Evolutionary conservation across 2,113 vertebrate genomes (phyloP), one percentile per base, ranked within the genome.

Genomic region (Morone saxatilis): DNA sequence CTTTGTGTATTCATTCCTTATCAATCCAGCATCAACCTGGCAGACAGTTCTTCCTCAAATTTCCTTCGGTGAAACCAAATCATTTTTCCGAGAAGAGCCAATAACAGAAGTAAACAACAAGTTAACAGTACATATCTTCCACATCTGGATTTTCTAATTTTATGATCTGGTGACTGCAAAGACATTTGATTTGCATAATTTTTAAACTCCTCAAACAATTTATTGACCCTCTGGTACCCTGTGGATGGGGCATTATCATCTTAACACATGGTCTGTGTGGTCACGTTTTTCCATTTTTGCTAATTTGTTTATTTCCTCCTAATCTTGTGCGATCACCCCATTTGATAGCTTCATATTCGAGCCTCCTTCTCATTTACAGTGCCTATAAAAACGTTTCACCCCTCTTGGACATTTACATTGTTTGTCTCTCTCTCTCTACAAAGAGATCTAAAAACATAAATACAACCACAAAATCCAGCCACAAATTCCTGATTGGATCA

Each of bases 91-190:
- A 50, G 45, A 78, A 1, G n/a, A 57, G 17, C 10, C 50, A 7
- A 17, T 19, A 25, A 6, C 11, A n/a, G 2, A 7, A 40, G 1
- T 41, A 5, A 71, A 70, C 36, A 65, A 14, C 9, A 45, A 53
- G 61, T 67, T 10, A n/a, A 50, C 16, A 16, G 13, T 22, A 8
- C n/a, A 78, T 73, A 73, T n/a, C 16, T 56, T 68, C 47, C 48
- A 50, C 43, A 51, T 57, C 20, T 50, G 62, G 6, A 19, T 36
- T 25, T 63, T 36, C 31, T 38, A 9, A 25, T 78, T n/a, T 73
- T 16, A 6, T 6, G 5, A 69, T 74, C 9, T 63, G n/a, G 31
- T 43, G 62, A 74, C 62, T 54, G 13, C 0, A 9, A 38, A 7
- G 20, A 12, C 61, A 56, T 16, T 38, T 47, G 57, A 70, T 50